These are phyloP conservation scores for Enteromius viviparus DNA, from an alignment of 2,797 vertebrate species.

Conservation along the genomic window DNA sequence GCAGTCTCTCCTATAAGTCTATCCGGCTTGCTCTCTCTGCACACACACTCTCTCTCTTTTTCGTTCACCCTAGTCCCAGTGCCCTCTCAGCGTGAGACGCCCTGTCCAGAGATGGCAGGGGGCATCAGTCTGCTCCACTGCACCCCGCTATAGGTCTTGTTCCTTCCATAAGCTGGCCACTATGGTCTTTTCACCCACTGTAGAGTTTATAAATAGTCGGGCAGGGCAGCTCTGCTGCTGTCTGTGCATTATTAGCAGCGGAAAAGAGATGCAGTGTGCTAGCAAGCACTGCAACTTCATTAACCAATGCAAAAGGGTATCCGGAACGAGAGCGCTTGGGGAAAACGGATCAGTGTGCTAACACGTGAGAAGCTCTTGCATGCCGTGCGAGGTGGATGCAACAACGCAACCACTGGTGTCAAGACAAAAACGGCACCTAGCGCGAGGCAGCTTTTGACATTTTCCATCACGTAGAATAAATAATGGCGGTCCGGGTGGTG, in stretches of 20 bases:
- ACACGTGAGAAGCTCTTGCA: conserved; percentile 65
- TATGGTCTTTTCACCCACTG: conserved; percentile 56
- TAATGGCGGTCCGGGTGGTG: not conserved
- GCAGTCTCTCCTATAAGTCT: conserved; percentile 80
- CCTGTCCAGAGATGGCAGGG: conserved; percentile 71
- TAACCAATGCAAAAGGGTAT: conserved; percentile 71
- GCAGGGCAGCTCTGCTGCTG: conserved; percentile 78
- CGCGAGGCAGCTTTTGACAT: conserved; percentile 12
- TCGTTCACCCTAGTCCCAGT: conserved; percentile 47
- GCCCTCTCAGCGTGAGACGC: conserved; percentile 55
- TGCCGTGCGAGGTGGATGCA: not conserved
- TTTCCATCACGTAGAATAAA: conserved; percentile 30
- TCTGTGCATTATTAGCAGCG: conserved; percentile 86
- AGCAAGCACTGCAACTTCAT: conserved; percentile 81
- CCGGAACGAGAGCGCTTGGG: conserved; percentile 48
- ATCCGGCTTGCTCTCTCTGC: conserved; percentile 30
- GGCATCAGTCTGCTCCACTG: conserved; percentile 70
- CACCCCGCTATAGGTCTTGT: conserved; percentile 46
- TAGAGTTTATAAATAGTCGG: conserved; percentile 61
- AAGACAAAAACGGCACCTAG: conserved; percentile 14
- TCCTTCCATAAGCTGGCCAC: conserved; percentile 63
- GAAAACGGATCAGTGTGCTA: conserved; percentile 66
- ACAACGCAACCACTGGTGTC: not conserved
- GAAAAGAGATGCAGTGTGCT: conserved; percentile 68
- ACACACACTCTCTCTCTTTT: conserved; percentile 49